Evolutionary conservation across 2,888 invertebrate species (phyloP), one percentile per base, ranked within the genome.

Genomic region (Drosophila paracracens): DNA sequence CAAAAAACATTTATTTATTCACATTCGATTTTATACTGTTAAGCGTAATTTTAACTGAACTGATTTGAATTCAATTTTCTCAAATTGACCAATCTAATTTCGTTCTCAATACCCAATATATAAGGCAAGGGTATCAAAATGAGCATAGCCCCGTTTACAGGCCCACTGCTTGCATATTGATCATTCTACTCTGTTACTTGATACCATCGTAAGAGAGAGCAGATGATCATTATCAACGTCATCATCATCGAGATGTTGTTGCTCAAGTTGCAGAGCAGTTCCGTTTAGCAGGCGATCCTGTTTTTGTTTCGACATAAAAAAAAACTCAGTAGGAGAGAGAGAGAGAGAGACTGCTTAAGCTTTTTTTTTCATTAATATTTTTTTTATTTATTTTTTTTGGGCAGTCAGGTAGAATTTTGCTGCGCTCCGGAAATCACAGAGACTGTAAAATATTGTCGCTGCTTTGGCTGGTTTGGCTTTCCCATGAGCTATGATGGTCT

Each of bases 131-230:
- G 67, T 59, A 63, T 63, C 36, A 27, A 36, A 29, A 53, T 43
- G 36, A 60, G 65, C 52, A 38, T 31, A 62, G 76, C 70, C 70
- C 76, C 70, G 74, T 77, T 81, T 76, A 57, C 70, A 73, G 82
- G 78, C 68, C 79, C 65, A 76, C 82, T 86, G 54, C 25, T 46
- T 83, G 81, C 78, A 84, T 86, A 81, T 87, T 84, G 81, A 87
- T 87, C 76, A 86, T 82, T 76, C 82, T 79, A 79, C 81, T 67
- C 65, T 77, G 87, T 81, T 87, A 87, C 83, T 87, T 87, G 87
- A 87, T 87, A 87, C 75, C 71, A 54, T 43, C 75, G 65, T 33
- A 48, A 69, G 54, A 40, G 64, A n/a, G 27, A 18, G 18, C n/a
- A 56, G 54, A 54, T 59, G 48, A 56, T 79, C 51, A 78, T 72